These are phyloP conservation scores for Carassius auratus DNA, from an alignment of 2,113 vertebrate genomes.

Conservation along the genomic window DNA sequence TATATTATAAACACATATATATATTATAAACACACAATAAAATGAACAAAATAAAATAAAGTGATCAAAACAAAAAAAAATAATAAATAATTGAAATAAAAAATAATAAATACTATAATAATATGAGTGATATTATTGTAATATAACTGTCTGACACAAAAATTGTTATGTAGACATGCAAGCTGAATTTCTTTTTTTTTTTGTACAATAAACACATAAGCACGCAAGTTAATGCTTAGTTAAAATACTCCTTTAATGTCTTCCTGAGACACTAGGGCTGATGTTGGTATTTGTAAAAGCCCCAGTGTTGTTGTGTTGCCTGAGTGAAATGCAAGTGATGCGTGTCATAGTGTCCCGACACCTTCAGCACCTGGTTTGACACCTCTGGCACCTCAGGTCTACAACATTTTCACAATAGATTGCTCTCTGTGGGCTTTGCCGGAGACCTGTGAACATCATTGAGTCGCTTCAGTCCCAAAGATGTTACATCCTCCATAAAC, in stretches of 20 bases:
- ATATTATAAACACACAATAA: too few species aligned
- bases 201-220: too few species aligned
- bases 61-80: too few species aligned
- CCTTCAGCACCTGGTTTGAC: slow-evolving; percentile 40
- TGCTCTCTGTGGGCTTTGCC: slow-evolving; percentile 41
- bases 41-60: too few species aligned
- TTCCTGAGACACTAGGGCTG: not conserved
- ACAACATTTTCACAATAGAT: slow-evolving; percentile 33
- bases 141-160: too few species aligned
- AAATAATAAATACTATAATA: too few species aligned
- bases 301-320: not conserved
- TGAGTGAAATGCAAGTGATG: slow-evolving; percentile 28
- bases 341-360: slow-evolving; percentile 15
- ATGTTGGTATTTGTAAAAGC: not conserved
- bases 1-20: too few species aligned
- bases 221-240: not conserved
- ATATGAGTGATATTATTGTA: too few species aligned
- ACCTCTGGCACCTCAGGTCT: slow-evolving; percentile 40
- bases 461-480: slow-evolving; percentile 20
- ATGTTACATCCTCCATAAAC: slow-evolving; percentile 59
- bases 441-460: slow-evolving; percentile 39
- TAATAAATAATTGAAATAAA: too few species aligned
- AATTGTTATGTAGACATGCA: too few species aligned
- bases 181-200: too few species aligned
- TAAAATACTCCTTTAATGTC: not conserved